Conservation (phyloP, 2,797 vertebrate species). For the Poeciliopsis paucimaculata region DNA sequence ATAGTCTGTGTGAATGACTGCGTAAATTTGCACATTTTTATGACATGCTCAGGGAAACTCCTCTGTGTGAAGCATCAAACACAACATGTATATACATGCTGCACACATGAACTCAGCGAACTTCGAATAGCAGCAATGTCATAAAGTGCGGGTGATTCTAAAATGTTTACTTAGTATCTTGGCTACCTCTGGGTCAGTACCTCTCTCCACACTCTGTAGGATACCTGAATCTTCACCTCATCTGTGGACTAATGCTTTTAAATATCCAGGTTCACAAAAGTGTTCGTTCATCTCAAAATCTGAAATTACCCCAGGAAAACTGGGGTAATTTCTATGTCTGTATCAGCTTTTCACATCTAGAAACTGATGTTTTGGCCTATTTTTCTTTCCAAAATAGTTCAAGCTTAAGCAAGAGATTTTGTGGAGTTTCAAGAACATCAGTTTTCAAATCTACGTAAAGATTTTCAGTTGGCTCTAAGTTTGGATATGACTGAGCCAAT, state of each 20-base stretch:
- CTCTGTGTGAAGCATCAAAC: constrained; percentile 21
- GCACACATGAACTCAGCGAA: constrained; percentile 54
- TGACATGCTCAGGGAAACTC: constrained; percentile 27
- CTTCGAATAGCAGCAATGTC: constrained; percentile 41
- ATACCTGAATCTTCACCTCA: constrained; percentile 36
- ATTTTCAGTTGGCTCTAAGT: not conserved
- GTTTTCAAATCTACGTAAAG: not conserved
- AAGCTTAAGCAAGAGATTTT: not conserved
- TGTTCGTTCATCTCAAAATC: not conserved
- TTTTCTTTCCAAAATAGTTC: not conserved
- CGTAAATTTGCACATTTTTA: constrained; percentile 43
- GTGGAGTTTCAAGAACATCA: not conserved
- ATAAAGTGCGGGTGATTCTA: constrained; percentile 45
- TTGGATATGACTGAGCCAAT: not conserved
- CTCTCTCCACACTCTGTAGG: constrained; percentile 33
- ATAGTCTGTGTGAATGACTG: constrained; percentile 4
- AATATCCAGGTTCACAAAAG: not conserved
- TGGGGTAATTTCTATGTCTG: not conserved
- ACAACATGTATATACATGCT: constrained; percentile 32
- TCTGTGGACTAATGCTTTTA: constrained; percentile 15
- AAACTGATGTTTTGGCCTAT: not conserved
- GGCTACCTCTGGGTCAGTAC: constrained; percentile 36
- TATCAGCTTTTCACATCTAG: not conserved
- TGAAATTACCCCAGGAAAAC: not conserved
- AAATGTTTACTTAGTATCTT: constrained; percentile 47